Conservation (phyloP, 23 tunicate species). For the Aplidium turbinatum region DNA sequence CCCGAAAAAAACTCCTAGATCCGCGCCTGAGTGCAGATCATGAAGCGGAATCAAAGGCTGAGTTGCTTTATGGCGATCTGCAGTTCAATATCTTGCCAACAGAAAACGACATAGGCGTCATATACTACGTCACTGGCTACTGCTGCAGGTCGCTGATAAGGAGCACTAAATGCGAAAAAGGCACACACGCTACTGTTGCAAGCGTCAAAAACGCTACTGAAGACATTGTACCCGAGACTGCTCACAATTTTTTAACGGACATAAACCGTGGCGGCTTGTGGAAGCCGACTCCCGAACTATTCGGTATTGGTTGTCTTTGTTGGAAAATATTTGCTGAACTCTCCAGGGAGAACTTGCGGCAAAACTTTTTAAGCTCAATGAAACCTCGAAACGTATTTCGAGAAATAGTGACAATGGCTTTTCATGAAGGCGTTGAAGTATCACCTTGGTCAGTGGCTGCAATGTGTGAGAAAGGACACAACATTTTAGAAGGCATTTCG, state of each 20-base stretch:
- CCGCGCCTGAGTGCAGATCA: too few relatives aligned
- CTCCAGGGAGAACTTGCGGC: not conserved
- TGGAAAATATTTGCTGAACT: constrained; percentile 24
- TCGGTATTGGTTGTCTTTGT: constrained; percentile 11
- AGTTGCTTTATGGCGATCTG: constrained; percentile 9
- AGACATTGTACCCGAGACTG: not conserved
- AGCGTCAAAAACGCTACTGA: not conserved
- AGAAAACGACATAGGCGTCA: constrained; percentile 16
- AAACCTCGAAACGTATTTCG: not conserved
- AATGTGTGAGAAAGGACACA: not conserved
- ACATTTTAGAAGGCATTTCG: not conserved
- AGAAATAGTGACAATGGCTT: not conserved
- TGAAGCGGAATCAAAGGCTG: constrained; percentile 7
- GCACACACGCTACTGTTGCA: constrained; percentile 6
- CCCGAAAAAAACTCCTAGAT: too few relatives aligned
- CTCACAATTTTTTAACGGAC: not conserved
- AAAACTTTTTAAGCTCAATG: not conserved
- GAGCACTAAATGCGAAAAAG: constrained; percentile 6
- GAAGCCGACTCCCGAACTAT: not conserved
- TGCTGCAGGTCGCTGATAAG: constrained; percentile 15
- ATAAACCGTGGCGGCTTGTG: constrained; percentile 21
- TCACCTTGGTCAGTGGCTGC: constrained; percentile 1
- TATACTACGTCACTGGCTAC: constrained; percentile 31
- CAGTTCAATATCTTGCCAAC: constrained; percentile 18
- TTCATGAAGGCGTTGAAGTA: constrained; percentile 4